These are phyloP conservation scores for Latrodectus hesperus DNA, from an alignment of 2,888 invertebrate genomes.

Conservation along the genomic window DNA sequence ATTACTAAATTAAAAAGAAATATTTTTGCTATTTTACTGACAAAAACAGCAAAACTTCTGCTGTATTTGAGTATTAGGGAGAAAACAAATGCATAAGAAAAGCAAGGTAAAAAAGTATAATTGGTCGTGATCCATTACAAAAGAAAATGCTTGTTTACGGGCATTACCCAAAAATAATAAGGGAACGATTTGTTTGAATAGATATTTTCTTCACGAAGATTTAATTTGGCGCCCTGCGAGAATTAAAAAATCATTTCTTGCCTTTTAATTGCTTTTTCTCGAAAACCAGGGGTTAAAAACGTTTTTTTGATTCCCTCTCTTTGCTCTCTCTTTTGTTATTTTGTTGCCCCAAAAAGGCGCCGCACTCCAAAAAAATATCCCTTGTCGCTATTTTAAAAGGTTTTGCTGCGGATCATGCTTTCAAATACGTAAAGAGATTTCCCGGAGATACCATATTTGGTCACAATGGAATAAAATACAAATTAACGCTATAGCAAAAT, in stretches of 20 bases:
- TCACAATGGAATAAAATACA: neutral
- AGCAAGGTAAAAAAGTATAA: constrained; percentile 17
- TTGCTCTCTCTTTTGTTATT: constrained; percentile 31
- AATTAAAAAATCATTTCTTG: constrained; percentile 61
- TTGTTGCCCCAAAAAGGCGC: constrained; percentile 17
- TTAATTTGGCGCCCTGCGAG: constrained; percentile 57
- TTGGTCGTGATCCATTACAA: constrained; percentile 34
- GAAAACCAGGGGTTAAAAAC: constrained; percentile 31
- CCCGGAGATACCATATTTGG: constrained; percentile 22
- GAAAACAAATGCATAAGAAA: neutral
- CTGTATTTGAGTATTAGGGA: too few species aligned
- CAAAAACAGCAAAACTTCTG: too few species aligned
- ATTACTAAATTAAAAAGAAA: too few species aligned
- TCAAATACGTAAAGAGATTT: neutral
- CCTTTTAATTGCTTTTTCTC: constrained; percentile 56
- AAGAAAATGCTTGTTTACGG: constrained; percentile 39
- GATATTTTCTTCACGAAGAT: constrained; percentile 52
- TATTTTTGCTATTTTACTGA: too few species aligned
- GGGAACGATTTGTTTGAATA: constrained; percentile 28
- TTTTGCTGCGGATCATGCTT: constrained; percentile 43
- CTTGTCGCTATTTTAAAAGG: constrained; percentile 52
- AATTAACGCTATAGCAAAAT: too few species aligned
- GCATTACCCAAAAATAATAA: constrained; percentile 45
- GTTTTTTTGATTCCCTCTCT: constrained; percentile 28
- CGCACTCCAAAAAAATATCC: constrained; percentile 15